Evolutionary conservation across 2,888 invertebrate genomes (phyloP).

Genomic region (Gortyna flavago): DNA sequence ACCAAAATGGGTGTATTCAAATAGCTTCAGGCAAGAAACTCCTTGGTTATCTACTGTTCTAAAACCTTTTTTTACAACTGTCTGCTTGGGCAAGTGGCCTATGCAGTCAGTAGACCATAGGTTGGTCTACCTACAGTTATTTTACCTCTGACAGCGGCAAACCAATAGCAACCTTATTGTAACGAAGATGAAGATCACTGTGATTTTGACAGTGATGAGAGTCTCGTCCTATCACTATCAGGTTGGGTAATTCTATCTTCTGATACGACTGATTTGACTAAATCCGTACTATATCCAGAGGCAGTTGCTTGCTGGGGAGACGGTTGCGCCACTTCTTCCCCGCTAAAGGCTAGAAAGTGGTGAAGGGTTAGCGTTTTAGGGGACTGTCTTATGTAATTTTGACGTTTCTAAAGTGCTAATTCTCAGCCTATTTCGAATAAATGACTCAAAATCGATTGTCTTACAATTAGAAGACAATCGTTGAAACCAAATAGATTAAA

Average conservation of each 20-base stretch:
- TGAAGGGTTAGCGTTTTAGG: not conserved
- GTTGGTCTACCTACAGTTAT: not conserved
- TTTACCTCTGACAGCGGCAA: no score
- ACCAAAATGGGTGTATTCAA: not conserved
- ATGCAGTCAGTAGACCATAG: no score
- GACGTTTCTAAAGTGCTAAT: not conserved
- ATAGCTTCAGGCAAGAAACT: not conserved
- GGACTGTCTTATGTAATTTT: not conserved
- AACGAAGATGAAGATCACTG: no score
- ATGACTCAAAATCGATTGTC: not conserved
- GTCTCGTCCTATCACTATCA: not conserved
- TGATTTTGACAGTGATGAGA: no score
- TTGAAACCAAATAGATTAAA: not conserved
- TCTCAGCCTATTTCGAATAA: not conserved
- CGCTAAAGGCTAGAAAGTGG: not conserved
- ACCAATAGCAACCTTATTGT: no score
- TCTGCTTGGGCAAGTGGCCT: not conserved
- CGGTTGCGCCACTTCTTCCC: no score
- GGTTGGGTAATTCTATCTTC: not conserved
- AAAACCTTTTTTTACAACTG: not conserved
- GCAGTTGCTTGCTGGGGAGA: no score
- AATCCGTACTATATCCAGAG: no score
- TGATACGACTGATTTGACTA: not conserved
- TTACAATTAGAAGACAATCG: not conserved
- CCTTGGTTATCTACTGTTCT: not conserved